Conservation (phyloP, 2,113 vertebrate species). For the Crypturellus undulatus region DNA sequence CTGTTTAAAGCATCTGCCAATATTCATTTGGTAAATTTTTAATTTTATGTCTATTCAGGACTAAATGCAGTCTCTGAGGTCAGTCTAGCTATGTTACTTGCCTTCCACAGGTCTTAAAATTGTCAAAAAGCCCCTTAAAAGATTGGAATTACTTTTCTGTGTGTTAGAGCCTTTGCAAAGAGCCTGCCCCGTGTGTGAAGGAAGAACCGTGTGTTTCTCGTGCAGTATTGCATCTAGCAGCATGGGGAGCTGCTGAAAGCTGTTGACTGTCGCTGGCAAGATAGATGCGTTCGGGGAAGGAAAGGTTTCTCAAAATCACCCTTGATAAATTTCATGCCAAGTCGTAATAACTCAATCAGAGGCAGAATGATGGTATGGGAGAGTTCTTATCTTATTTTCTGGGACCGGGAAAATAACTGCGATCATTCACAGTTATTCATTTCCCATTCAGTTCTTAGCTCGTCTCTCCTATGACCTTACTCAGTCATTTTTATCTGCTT, state of each 20-base stretch:
- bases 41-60: background rate
- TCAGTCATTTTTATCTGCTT: background rate
- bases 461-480: background rate
- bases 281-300: background rate
- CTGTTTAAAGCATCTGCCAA: background rate
- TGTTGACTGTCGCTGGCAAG: background rate
- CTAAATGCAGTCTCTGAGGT: background rate
- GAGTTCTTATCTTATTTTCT: background rate
- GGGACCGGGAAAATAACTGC: background rate
- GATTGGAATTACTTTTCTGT: background rate
- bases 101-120: background rate
- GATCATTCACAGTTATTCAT: background rate
- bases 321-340: background rate
- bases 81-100: background rate
- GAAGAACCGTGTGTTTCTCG: background rate
- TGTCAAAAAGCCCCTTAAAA: background rate
- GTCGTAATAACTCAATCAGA: slow-evolving; percentile 11
- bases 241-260: background rate
- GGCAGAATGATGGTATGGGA: background rate
- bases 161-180: background rate
- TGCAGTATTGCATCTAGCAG: background rate
- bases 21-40: background rate
- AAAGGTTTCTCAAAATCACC: background rate
- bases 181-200: background rate
- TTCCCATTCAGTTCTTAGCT: background rate